Evolutionary conservation across 2,888 invertebrate genomes (phyloP).

Genomic region (Trypoxylon attenuatum): DNA sequence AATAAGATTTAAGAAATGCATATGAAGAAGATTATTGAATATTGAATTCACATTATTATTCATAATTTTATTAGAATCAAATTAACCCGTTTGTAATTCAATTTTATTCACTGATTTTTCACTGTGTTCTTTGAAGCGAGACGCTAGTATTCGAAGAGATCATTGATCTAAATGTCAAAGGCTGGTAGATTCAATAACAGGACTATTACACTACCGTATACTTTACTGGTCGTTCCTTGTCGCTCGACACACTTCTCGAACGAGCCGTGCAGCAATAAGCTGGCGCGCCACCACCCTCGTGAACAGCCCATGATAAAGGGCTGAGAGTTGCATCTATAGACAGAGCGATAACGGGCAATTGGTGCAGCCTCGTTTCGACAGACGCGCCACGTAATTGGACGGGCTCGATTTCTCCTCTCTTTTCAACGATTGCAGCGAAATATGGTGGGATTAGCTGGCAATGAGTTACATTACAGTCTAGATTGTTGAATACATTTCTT

Average conservation of each 20-base stretch:
- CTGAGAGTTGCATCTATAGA: background rate
- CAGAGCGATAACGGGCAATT: background rate
- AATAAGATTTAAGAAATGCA: no score
- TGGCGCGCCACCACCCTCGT: background rate
- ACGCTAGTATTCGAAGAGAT: slow-evolving; percentile 11
- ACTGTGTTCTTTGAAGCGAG: background rate
- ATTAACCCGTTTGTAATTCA: background rate
- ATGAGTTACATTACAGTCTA: no score
- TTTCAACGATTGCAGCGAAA: background rate
- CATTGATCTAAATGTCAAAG: slow-evolving; percentile 37
- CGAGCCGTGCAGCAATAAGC: background rate
- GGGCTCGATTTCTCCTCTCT: background rate
- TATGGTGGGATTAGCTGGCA: no score
- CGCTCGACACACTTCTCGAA: background rate
- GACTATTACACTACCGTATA: background rate
- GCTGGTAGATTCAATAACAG: slow-evolving; percentile 10
- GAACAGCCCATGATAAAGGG: background rate
- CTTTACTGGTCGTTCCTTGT: background rate
- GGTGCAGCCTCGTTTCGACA: background rate
- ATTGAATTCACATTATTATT: no score
- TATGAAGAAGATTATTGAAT: no score
- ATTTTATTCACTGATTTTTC: background rate
- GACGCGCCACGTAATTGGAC: background rate
- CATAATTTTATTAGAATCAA: no score
- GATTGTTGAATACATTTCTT: no score